Conservation (phyloP, 2,113 vertebrate genomes). For the Corydoras maculifer region DNA sequence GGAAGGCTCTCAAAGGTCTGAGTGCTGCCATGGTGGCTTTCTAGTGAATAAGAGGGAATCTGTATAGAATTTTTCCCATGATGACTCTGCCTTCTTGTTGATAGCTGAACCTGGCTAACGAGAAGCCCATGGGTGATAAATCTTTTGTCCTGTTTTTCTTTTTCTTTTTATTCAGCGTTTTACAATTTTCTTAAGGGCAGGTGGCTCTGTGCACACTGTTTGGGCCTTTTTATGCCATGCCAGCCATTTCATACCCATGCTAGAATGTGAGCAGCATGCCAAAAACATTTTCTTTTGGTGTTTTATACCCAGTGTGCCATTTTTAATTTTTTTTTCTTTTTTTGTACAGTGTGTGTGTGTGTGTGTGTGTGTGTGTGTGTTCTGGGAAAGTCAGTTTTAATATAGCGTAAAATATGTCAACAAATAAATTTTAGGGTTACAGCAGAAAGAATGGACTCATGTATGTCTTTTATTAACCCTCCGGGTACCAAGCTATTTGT, state of each 20-base stretch:
- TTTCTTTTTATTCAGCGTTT: not conserved
- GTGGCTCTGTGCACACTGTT: not conserved
- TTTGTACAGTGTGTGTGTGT: not conserved
- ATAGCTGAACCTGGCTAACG: constrained; percentile 6
- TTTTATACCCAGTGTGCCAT: not conserved
- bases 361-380: not conserved
- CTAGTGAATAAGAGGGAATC: not conserved
- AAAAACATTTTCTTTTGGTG: not conserved
- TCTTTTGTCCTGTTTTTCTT: not conserved
- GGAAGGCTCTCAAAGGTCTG: not conserved
- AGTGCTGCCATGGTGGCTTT: constrained; percentile 6
- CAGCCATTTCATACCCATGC: not conserved
- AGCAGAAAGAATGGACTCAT: no score
- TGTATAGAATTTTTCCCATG: not conserved
- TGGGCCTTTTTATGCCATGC: constrained; percentile 6
- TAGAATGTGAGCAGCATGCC: constrained; percentile 14
- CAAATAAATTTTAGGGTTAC: no score
- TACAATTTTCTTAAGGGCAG: constrained; percentile 1
- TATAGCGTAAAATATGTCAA: no score
- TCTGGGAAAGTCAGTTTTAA: not conserved
- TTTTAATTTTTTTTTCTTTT: not conserved
- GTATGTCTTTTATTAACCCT: no score
- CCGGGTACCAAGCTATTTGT: no score
- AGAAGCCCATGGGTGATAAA: not conserved
- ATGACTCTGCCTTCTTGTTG: not conserved